A percentile compares a stretch with the other conserved stretches of the same genome.
phyloP scores from a whole-genome alignment of 1,140 invertebrate genomes.

The Acromyrmex charruanus region DNA sequence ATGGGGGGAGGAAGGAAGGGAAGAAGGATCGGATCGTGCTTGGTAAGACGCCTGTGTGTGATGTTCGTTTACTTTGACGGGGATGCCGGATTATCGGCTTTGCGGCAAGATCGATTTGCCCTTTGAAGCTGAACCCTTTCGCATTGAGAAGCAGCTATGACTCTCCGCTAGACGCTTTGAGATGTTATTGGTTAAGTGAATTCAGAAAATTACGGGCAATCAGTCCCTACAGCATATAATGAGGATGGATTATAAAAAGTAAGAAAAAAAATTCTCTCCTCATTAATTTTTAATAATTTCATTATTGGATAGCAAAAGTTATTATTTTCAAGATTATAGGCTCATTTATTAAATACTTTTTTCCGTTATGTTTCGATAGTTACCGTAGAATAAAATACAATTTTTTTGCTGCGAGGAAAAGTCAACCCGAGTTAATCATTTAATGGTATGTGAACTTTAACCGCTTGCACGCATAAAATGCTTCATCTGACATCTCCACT shows the following conservation, averaged over 20 bases:
- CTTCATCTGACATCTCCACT: slow-evolving; percentile 11
- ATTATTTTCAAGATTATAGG: not conserved
- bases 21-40: slow-evolving; percentile 51
- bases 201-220: slow-evolving; percentile 6
- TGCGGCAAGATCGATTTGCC: slow-evolving; percentile 59
- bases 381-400: slow-evolving; percentile 3
- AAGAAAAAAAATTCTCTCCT: not conserved
- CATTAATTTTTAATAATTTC: slow-evolving; percentile 5
- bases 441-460: slow-evolving; percentile 29
- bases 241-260: too few species aligned
- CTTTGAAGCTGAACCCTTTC: slow-evolving; percentile 50
- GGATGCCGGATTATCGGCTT: slow-evolving; percentile 56
- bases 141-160: slow-evolving; percentile 22
- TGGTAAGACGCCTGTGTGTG: slow-evolving; percentile 22
- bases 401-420: slow-evolving; percentile 1
- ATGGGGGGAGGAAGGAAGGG: slow-evolving; percentile 23
- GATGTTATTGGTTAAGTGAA: slow-evolving; percentile 25
- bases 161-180: not conserved
- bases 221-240: not conserved
- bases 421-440: slow-evolving; percentile 33
- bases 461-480: slow-evolving; percentile 15
- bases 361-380: not conserved
- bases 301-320: not conserved
- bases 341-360: not conserved
- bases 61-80: slow-evolving; percentile 63